These are phyloP conservation scores for Eudyptes chrysolophus DNA, from an alignment of 2,113 vertebrate genomes.

Conservation along the genomic window DNA sequence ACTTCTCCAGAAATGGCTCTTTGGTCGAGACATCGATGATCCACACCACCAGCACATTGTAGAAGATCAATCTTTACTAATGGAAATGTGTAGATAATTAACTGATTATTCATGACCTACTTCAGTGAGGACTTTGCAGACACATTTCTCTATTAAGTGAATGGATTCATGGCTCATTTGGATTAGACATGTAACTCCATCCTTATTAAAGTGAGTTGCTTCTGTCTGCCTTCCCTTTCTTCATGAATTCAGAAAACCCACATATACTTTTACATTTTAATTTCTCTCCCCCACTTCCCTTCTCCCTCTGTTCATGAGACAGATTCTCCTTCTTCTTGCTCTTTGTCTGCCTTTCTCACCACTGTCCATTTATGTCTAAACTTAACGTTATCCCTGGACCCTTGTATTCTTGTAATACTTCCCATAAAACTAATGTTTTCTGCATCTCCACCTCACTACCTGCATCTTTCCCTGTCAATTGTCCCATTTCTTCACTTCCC, in stretches of 20 bases:
- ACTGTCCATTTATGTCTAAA: background rate
- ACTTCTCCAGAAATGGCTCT: background rate
- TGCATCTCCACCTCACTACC: background rate
- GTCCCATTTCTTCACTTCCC: background rate
- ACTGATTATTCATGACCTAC: background rate
- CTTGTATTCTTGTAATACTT: background rate
- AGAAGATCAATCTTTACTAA: constrained; percentile 5
- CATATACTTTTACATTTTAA: background rate
- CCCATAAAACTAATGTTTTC: background rate
- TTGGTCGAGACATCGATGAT: background rate
- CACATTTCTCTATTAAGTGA: background rate
- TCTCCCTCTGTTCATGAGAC: background rate
- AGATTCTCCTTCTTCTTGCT: background rate
- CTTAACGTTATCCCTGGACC: background rate
- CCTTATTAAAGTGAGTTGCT: background rate
- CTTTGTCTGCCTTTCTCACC: background rate
- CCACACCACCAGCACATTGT: background rate
- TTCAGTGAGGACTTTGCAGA: background rate
- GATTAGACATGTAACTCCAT: constrained; percentile 2
- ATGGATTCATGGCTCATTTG: constrained; percentile 33
- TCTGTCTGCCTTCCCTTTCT: background rate
- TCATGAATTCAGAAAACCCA: background rate
- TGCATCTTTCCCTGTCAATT: background rate
- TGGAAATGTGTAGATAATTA: background rate
- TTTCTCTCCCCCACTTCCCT: background rate